Base-by-base conservation (phyloP, 2,113 vertebrate genomes). In the Pagrus major region DNA sequence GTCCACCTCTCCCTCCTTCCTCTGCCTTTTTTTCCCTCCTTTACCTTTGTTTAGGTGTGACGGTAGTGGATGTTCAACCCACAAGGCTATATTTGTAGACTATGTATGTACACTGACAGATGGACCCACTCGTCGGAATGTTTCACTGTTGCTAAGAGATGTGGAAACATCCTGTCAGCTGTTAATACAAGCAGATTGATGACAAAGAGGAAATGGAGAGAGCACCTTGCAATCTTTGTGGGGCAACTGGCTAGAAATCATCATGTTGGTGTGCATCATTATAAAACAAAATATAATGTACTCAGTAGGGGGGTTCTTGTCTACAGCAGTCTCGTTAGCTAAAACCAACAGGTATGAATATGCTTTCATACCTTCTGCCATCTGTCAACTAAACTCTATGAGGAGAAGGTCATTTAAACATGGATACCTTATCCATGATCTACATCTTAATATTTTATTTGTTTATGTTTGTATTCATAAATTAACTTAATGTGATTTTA, bases 101-200 rank as follows among this genome's bases (percentile, higher is more conserved):
- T 21, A 79, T 68, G 67, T 77, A 85, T 84, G 63, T 78, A 80
- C 74, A 81, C 59, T 27, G 71, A 88, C 85, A 86, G 89, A 92
- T 90, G 85, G 89, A 86, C 63, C 5, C 59, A 83, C 85, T 89
- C 9, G 60, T 85, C 3, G 67, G 75, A 84, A 86, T 88, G 71
- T 90, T 85, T 88, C 27, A 52, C 70, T 65, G 86, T 86, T 89
- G 84, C 89, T 87, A 84, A 69, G 87, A 85, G 66, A 88, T 35
- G 27, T 76, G 86, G 84, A 88, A 86, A 84, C 76, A 73, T 85
- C 75, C 76, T 69, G 83, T 81, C 78, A 80, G 71, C 81, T 59
- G 68, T 66, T 83, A 72, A 75, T 80, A 72, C 71, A 61, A 78
- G 77, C 71, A 75, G 68, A 85, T 78, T 76, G 71, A 86, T 73